phyloP scores from a whole-genome alignment of 1,140 invertebrate species.

The Drosophila seguyi region DNA sequence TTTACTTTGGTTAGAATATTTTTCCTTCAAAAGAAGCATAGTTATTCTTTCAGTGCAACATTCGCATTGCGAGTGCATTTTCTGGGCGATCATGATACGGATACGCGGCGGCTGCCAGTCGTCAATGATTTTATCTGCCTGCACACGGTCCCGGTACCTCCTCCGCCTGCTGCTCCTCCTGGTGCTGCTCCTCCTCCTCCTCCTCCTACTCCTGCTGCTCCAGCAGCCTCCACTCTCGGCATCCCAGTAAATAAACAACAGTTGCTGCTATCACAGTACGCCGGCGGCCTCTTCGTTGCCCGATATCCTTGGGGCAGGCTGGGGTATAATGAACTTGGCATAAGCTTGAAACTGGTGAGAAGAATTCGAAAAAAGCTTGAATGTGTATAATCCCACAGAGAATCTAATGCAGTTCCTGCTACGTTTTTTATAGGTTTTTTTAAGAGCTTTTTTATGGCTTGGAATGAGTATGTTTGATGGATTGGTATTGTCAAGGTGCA shows the following conservation, averaged over 20 bases:
- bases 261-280: slow-evolving; percentile 37
- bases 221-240: slow-evolving; percentile 10
- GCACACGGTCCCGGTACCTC: slow-evolving; percentile 31
- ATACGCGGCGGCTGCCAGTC: slow-evolving; percentile 55
- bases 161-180: slow-evolving; percentile 1
- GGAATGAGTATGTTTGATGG: neutral
- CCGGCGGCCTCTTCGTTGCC: slow-evolving; percentile 30
- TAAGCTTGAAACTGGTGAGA: slow-evolving; percentile 18
- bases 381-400: slow-evolving; percentile 19
- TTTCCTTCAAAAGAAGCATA: neutral
- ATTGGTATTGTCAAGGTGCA: neutral
- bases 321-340: slow-evolving; percentile 42
- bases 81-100: slow-evolving; percentile 60
- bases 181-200: neutral
- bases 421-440: neutral
- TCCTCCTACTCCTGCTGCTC: neutral
- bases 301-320: slow-evolving; percentile 31
- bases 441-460: neutral
- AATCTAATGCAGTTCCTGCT: slow-evolving; percentile 16
- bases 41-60: neutral
- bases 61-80: slow-evolving; percentile 28
- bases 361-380: slow-evolving; percentile 30
- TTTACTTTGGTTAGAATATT: neutral
- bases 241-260: slow-evolving; percentile 54
- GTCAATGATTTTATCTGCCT: slow-evolving; percentile 72